Conservation (phyloP, 1,140 invertebrate species). For the Listronotus oregonensis region DNA sequence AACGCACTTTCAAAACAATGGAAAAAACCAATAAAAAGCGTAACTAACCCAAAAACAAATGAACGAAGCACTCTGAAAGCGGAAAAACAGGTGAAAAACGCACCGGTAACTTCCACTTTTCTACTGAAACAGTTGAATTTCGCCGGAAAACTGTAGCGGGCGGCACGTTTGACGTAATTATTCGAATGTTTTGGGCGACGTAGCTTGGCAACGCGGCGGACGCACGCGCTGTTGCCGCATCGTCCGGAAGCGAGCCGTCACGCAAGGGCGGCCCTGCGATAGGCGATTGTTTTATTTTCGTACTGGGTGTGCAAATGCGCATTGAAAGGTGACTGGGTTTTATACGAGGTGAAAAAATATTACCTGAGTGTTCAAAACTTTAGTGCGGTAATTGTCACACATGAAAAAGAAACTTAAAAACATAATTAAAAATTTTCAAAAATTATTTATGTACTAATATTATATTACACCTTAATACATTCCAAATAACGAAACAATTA, state of each 20-base stretch:
- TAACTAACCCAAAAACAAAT: constrained; percentile 27
- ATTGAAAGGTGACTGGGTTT: background rate
- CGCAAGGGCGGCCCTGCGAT: constrained; percentile 42
- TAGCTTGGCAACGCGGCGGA: constrained; percentile 50
- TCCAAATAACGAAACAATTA: too few species aligned
- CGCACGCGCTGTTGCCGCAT: constrained; percentile 46
- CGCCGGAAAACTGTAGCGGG: constrained; percentile 53
- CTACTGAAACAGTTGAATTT: constrained; percentile 52
- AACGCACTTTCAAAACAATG: background rate
- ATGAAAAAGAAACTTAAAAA: too few species aligned
- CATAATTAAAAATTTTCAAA: too few species aligned
- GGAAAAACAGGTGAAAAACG: constrained; percentile 32
- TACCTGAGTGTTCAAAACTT: too few species aligned
- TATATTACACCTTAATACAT: too few species aligned
- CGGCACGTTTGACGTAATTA: constrained; percentile 51
- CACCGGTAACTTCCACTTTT: constrained; percentile 22
- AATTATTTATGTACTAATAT: too few species aligned
- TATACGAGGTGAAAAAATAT: too few species aligned
- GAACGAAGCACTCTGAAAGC: constrained; percentile 9
- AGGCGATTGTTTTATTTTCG: constrained; percentile 18
- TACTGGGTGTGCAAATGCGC: constrained; percentile 12
- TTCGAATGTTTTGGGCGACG: constrained; percentile 53
- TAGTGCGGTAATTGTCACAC: too few species aligned
- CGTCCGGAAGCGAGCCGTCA: constrained; percentile 53
- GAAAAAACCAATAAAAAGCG: constrained; percentile 5